Base-by-base conservation (phyloP, 2,888 invertebrate species). In the Ptychoptera contaminata region DNA sequence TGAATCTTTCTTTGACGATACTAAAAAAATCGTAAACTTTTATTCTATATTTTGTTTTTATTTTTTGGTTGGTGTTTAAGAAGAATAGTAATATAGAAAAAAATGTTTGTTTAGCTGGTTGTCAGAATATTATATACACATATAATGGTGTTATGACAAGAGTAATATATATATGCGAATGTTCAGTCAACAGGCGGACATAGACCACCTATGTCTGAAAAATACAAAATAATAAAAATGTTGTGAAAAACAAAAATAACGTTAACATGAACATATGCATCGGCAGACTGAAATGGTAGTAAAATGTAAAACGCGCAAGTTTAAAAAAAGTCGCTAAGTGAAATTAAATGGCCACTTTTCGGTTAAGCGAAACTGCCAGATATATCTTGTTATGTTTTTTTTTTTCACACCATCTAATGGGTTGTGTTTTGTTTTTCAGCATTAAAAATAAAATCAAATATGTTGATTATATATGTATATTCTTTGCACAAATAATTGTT, bases 11-110 rank as follows among this genome's bases (percentile, higher is more conserved):
- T 37, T 37, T 37, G 9, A 37, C 15, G 16, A 37, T 16, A 37
- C 9, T 37, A 37, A 37, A 37, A 37, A 37, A 37, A 37, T 37
- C 37, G 37, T 37, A 37, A 37, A 37, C 10, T 37, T 37, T 37
- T 37, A 9, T 12, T 37, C 16, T 16, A 7, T 37, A 7, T 7
- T 9, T 16, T 16, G 15, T 16, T 9, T 12, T 8, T 12, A 14
- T 8, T 12, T 12, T 36, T 14, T 36, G 14, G 3, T 12, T 2
- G n/a, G 14, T 36, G 2, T 15, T 16, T 8, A 9, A 8, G 12
- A 36, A 36, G 12, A 36, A 36, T 6, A 15, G 9, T 10, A 37
- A 8, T 15, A 9, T n/a, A 11, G 12, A n/a, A n/a, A n/a, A n/a
- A n/a, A n/a, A n/a, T 23, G 23, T 23, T 23, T 23, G 23, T 7